phyloP scores from a whole-genome alignment of 2,888 invertebrate species.

The Dendrolimus pini region DNA sequence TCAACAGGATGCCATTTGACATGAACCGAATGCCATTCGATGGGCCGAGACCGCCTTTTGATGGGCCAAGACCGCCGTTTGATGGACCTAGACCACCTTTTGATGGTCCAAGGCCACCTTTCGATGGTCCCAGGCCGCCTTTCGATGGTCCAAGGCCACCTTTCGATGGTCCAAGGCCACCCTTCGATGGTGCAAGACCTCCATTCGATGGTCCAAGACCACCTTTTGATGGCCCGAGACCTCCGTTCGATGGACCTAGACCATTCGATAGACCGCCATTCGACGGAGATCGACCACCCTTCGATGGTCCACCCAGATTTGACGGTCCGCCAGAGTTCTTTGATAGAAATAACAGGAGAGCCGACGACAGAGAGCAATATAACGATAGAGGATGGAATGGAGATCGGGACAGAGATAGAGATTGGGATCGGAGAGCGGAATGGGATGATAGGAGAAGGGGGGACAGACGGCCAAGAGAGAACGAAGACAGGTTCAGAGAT shows the following conservation, averaged over 20 bases:
- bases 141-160: slow-evolving; percentile 38
- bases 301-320: slow-evolving; percentile 45
- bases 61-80: slow-evolving; percentile 40
- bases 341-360: slow-evolving; percentile 54
- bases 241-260: slow-evolving; percentile 35
- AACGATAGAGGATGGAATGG: slow-evolving; percentile 54
- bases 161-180: slow-evolving; percentile 32
- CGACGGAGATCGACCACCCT: slow-evolving; percentile 33
- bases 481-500: slow-evolving; percentile 15
- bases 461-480: slow-evolving; percentile 28
- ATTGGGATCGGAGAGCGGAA: slow-evolving; percentile 41
- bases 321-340: slow-evolving; percentile 58
- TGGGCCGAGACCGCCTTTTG: slow-evolving; percentile 36
- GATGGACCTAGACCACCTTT: slow-evolving; percentile 38
- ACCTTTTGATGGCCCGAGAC: slow-evolving; percentile 35
- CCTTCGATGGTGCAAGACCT: slow-evolving; percentile 34
- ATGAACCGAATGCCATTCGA: slow-evolving; percentile 37
- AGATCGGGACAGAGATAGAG: slow-evolving; percentile 39
- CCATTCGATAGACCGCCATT: slow-evolving; percentile 51
- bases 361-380: slow-evolving; percentile 56
- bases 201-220: slow-evolving; percentile 43
- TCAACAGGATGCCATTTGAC: slow-evolving; percentile 44
- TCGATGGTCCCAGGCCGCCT: slow-evolving; percentile 37
- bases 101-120: slow-evolving; percentile 38
- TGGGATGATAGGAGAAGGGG: slow-evolving; percentile 48